Evolutionary conservation across 1,140 invertebrate species (phyloP).

Genomic region (Epicauta chinensis): DNA sequence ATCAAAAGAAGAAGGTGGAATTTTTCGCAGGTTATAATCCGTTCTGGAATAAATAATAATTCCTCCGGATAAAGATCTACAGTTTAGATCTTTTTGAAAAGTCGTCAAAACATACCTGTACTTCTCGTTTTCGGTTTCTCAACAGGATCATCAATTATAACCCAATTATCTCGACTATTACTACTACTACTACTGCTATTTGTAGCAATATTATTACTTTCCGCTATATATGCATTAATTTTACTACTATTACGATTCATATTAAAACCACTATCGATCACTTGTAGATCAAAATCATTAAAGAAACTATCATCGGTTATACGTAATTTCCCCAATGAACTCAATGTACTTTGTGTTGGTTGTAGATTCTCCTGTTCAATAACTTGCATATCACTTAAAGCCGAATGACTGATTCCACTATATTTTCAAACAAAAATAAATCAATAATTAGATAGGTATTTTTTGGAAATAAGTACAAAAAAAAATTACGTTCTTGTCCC

Average conservation of each 20-base stretch:
- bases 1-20: too few species aligned
- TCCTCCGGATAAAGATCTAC: too few species aligned
- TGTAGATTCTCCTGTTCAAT: slow-evolving; percentile 76
- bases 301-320: slow-evolving; percentile 37
- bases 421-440: slow-evolving; percentile 29
- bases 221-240: slow-evolving; percentile 20
- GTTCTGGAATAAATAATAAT: too few species aligned
- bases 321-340: slow-evolving; percentile 36
- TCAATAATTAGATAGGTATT: neutral
- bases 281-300: slow-evolving; percentile 44
- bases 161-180: slow-evolving; percentile 32
- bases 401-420: slow-evolving; percentile 86
- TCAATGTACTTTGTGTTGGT: slow-evolving; percentile 29
- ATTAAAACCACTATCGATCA: slow-evolving; percentile 43
- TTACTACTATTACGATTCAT: slow-evolving; percentile 42
- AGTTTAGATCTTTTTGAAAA: neutral
- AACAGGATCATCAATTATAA: slow-evolving; percentile 37
- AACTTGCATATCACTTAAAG: slow-evolving; percentile 84
- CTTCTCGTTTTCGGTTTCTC: slow-evolving; percentile 25
- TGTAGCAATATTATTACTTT: slow-evolving; percentile 5
- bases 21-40: too few species aligned
- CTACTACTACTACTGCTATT: slow-evolving; percentile 16
- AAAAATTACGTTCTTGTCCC: slow-evolving; percentile 49
- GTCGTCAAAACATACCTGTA: too few species aligned
- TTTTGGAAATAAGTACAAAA: neutral